Evolutionary conservation across 2,888 invertebrate genomes (phyloP), one percentile per base, ranked within the genome.

Genomic region (Latrodectus elegans): DNA sequence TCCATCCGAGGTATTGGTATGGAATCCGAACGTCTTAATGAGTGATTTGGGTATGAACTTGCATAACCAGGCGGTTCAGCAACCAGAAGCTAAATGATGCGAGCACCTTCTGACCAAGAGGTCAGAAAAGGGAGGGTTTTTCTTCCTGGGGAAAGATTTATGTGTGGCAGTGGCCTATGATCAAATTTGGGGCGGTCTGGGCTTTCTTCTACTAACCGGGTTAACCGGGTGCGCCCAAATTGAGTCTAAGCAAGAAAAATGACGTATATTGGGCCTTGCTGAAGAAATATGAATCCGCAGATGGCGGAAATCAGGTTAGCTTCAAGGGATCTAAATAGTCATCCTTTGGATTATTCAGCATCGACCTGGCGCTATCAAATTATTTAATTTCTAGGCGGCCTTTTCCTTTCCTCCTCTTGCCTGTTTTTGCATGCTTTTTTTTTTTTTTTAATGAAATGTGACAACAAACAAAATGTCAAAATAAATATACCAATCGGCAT

Each of bases 381-480:
- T 90, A 90, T 90, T 90, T 90, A 90, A 90, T 90, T 90, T 90
- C 88, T 81, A 72, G 84, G 84, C 77, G 84, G 80, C 82, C 84
- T 76, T 84, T 82, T 83, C 76, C 88, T 83, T 83, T 83, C 83
- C 74, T 74, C 73, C 81, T 81, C 60, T 49, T 71, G 26, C 64
- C 73, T 71, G 53, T 55, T n/a, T n/a, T n/a, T n/a, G n/a, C n/a
- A n/a, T n/a, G n/a, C n/a, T n/a, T n/a, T n/a, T n/a, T n/a, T n/a
- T n/a, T n/a, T n/a, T n/a, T n/a, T n/a, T n/a, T n/a, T n/a, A n/a
- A n/a, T n/a, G n/a, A n/a, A n/a, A n/a, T n/a, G n/a, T n/a, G n/a
- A n/a, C n/a, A n/a, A n/a, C n/a, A n/a, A n/a, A n/a, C n/a, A n/a
- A n/a, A n/a, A n/a, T n/a, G n/a, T n/a, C n/a, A n/a, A n/a, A n/a